Evolutionary conservation across 2,888 invertebrate species (phyloP).

Genomic region (Drosophila borealis): DNA sequence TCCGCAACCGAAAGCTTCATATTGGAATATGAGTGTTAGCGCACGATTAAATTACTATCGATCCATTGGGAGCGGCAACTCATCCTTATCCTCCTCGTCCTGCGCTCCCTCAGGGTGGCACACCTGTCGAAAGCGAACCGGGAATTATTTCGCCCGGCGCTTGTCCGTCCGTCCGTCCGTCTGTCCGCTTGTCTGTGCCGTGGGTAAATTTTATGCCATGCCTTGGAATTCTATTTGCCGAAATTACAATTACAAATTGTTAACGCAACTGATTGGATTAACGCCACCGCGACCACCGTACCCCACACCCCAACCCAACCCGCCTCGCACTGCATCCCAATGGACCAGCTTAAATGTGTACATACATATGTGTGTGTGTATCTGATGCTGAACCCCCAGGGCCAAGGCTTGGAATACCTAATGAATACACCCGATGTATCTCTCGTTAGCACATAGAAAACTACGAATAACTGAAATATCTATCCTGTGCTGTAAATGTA

Average conservation of each 20-base stretch:
- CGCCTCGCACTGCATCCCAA: neutral
- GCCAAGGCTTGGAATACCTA: neutral
- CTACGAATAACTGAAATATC: constrained; percentile 1
- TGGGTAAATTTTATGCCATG: constrained; percentile 28
- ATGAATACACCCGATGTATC: neutral
- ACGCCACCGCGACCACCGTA: neutral
- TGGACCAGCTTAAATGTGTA: constrained; percentile 15
- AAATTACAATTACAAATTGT: constrained; percentile 73
- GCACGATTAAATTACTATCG: constrained; percentile 63
- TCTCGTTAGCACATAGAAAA: neutral
- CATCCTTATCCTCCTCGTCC: neutral
- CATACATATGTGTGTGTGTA: constrained; percentile 16
- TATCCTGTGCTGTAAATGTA: constrained; percentile 29
- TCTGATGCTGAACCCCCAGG: neutral
- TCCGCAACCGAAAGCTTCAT: constrained; percentile 77
- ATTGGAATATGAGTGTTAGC: constrained; percentile 84
- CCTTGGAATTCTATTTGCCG: constrained; percentile 45
- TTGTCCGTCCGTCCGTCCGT: constrained; percentile 11
- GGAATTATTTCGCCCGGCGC: constrained; percentile 18
- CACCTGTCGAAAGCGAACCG: constrained; percentile 29
- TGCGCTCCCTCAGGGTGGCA: neutral
- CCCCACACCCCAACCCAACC: neutral
- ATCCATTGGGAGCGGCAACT: constrained; percentile 16
- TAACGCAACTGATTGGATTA: constrained; percentile 60
- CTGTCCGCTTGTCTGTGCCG: neutral